Evolutionary conservation across 2,113 vertebrate species (phyloP), one percentile per base, ranked within the genome.

Genomic region (Zingel zingel): DNA sequence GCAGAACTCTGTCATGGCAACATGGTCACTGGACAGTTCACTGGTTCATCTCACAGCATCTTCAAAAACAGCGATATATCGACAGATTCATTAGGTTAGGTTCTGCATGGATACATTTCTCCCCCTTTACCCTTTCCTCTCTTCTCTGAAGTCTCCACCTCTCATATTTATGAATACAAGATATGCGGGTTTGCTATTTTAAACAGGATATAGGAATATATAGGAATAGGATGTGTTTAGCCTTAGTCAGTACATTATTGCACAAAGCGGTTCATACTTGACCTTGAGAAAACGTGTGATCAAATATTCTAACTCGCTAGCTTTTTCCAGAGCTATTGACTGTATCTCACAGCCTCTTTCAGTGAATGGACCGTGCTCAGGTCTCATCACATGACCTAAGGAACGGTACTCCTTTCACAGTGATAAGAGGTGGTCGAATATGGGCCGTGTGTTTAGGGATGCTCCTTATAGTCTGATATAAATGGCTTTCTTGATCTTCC

Each of bases 1-100:
- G 33, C 15, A 82, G 63, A 77, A 72, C 16, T 77, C 33, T 61
- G 63, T 50, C 71, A 82, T 59, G 67, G 77, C n/a, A 59, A 53
- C 71, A 47, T 66, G 63, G 25, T 80, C 69, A 63, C 25, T 59
- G 14, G 69, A 71, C 39, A 74, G 50, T 62, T 81, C 69, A 78
- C n/a, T 82, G 76, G 68, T 79, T 84, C 30, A 67, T 81, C 53
- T 33, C n/a, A n/a, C n/a, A 51, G 23, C 65, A 63, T 75, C 56
- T 39, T 54, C 33, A 63, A 19, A 45, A 67, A 48, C 54, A 23
- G 16, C 15, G 53, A 70, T 57, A 25, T 23, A 67, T 47, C 43
- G 30, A 67, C 48, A 71, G 36, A 57, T 72, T 58, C 36, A 59
- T 68, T 69, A 48, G 39, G 25, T 76, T n/a, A n/a, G n/a, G 48